Base-by-base conservation (phyloP, 2,113 vertebrate species). In the Trematomus loennbergii region DNA sequence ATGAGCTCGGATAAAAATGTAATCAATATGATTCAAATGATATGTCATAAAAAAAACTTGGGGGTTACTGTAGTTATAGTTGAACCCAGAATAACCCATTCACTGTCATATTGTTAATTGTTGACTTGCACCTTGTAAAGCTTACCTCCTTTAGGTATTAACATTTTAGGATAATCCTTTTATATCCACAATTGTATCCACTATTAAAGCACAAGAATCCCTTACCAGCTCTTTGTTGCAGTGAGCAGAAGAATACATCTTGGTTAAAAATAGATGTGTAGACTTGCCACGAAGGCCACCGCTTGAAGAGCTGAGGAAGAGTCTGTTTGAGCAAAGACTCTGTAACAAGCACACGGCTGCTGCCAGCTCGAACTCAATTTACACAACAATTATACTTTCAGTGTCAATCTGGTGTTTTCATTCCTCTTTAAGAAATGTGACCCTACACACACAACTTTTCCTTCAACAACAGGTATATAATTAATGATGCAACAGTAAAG, bases 231-330 rank as follows among this genome's bases (percentile, higher is more conserved):
- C 29, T 45, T 22, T 54, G 46, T 67, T 72, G 29, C 18, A 55
- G 62, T 53, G 48, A 81, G 16, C 50, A 74, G 18, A 60, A 13
- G 55, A 18, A 15, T 69, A 16, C 9, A 46, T 78, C 25, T 72
- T 25, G 52, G 43, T 76, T 80, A 72, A 61, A 86, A 89, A 79
- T 73, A 75, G 54, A 84, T 58, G 17, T 58, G 46, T 62, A 17
- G 62, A 78, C 67, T 60, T 53, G 74, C 40, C 33, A 53, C 25
- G 20, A 77, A 80, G 72, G 67, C 75, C 55, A 57, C n/a, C 33
- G 57, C 65, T 12, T 36, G 33, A 55, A 65, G 63, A 72, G 33
- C 48, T 80, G 63, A 77, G 1, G 40, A 71, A 45, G 46, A 72
- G 25, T 25, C 72, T 72, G 58, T 61, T 66, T 60, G 70, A 82